These are phyloP conservation scores for Blennius ocellaris DNA, from an alignment of 2,113 vertebrate genomes.

Conservation along the genomic window DNA sequence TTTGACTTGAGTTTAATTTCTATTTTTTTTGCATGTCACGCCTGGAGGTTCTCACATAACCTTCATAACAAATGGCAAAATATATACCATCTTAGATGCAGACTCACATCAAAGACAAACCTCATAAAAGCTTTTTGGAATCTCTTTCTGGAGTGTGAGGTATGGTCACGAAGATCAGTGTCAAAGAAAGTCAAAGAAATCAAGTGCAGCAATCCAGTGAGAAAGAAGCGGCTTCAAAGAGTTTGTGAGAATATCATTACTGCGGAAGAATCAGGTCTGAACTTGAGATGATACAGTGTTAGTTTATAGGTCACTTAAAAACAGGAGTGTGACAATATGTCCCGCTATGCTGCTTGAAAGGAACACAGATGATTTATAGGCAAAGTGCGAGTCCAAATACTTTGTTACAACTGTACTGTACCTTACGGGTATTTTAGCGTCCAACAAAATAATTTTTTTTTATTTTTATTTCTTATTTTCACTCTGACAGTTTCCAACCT, in stretches of 20 bases:
- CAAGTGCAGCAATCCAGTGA: conserved; percentile 7
- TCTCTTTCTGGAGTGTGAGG: conserved; percentile 30
- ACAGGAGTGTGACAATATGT: not conserved
- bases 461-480: too few species aligned
- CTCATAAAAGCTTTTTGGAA: conserved; percentile 44
- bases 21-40: not conserved
- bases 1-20: conserved; percentile 40
- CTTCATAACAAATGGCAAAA: conserved; percentile 49
- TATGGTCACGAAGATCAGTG: conserved; percentile 25
- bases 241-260: not conserved
- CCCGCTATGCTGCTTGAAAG: not conserved
- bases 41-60: conserved; percentile 47
- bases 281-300: conserved; percentile 1
- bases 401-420: too few species aligned
- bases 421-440: too few species aligned
- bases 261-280: not conserved
- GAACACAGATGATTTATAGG: too few species aligned
- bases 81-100: conserved; percentile 30
- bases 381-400: too few species aligned
- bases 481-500: too few species aligned
- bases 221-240: not conserved
- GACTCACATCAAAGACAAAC: conserved; percentile 58
- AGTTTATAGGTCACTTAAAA: conserved; percentile 1
- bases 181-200: conserved; percentile 50
- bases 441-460: too few species aligned